A percentile compares a stretch with the other conserved stretches of the same genome.
These are phyloP conservation scores for Pseudomyrmex sp. DNA, from an alignment of 1,140 invertebrate genomes.

Conservation along the genomic window DNA sequence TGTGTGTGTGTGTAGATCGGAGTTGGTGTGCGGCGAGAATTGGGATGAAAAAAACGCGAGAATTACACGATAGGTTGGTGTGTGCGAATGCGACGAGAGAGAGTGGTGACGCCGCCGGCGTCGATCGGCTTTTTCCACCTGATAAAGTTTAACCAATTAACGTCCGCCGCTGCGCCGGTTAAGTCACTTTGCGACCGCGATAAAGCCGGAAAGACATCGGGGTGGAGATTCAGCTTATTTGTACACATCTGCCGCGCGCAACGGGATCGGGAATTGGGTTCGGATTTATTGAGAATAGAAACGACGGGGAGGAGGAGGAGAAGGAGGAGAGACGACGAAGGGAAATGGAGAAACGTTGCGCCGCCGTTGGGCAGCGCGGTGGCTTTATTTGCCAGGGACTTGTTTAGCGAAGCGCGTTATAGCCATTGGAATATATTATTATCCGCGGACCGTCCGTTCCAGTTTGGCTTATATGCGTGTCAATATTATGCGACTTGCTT, in stretches of 20 bases:
- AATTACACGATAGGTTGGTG: constrained; percentile 49
- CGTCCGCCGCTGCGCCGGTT: constrained; percentile 29
- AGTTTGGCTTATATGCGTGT: constrained; percentile 39
- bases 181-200: constrained; percentile 46
- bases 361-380: constrained; percentile 2
- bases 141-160: constrained; percentile 70
- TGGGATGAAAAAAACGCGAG: constrained; percentile 21
- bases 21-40: constrained; percentile 25
- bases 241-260: neutral
- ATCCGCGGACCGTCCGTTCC: neutral
- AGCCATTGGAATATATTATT: constrained; percentile 46
- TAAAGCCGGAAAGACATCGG: constrained; percentile 47
- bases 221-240: constrained; percentile 42
- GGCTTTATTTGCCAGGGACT: constrained; percentile 34
- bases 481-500: constrained; percentile 48
- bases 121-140: constrained; percentile 61
- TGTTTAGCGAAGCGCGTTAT: constrained; percentile 45
- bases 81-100: constrained; percentile 18
- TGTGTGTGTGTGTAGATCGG: neutral
- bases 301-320: neutral
- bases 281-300: constrained; percentile 53
- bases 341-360: constrained; percentile 26
- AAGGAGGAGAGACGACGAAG: neutral
- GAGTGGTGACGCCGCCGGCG: neutral
- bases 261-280: constrained; percentile 32